Base-by-base conservation (phyloP, 2,888 invertebrate species). In the Adela reaumurella region DNA sequence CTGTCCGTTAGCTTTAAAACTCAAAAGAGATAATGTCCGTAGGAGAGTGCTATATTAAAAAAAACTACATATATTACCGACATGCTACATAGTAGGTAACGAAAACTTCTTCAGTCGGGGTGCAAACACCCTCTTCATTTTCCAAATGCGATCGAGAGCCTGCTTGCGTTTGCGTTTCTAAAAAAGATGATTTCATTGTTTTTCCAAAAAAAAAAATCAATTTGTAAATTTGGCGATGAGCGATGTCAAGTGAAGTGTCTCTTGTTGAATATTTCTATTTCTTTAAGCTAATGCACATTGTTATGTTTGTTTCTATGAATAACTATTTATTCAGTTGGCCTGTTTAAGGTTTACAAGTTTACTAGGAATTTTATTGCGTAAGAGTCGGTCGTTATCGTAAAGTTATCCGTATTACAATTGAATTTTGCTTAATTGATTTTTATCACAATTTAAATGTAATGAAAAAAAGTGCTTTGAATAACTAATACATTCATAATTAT, bases 281-380 rank as follows among this genome's bases (percentile, higher is more conserved):
- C 68, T 76, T 77, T 78, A 76, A 76, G 76, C 78, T 78, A 72
- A 76, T 52, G 70, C 61, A 73, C 73, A 76, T 78, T 77, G 78
- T 78, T 78, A 78, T 77, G 77, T 78, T 78, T 78, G 78, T 76
- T 77, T 68, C 65, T 68, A 72, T 70, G 74, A 71, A 74, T 77
- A 77, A 77, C 77, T 74, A 77, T 77, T 78, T 78, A 78, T 78
- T 78, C 76, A 71, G 74, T 78, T 78, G 73, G 78, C 76, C 77
- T 74, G 78, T 78, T n/a, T 78, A 74, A 77, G 77, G 74, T 64
- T 78, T 77, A 76, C 77, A 78, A 77, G 76, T 78, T 78, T 78
- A 77, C 70, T 78, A 77, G 74, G 69, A 67, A 61, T 74, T 70
- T 74, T 77, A 74, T 76, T 19, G 19, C 72, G 68, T 71, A 74